phyloP scores from a whole-genome alignment of 2,888 invertebrate species.

The Latrodectus hesperus region DNA sequence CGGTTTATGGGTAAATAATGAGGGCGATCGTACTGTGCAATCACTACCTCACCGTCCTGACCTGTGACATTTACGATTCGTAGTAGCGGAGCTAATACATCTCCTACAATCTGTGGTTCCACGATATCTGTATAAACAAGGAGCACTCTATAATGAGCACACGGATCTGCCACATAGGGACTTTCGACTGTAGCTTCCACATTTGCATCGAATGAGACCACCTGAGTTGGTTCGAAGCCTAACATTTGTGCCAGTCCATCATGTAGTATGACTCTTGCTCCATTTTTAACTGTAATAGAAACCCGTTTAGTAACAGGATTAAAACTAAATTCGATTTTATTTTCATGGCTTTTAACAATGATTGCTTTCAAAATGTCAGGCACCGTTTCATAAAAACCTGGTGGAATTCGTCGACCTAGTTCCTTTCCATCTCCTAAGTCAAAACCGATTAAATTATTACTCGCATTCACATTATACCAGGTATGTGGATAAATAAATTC shows the following conservation, averaged over 20 bases:
- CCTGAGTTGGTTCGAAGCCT: too few species aligned
- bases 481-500: constrained; percentile 70
- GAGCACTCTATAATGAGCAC: neutral
- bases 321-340: constrained; percentile 13
- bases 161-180: constrained; percentile 7
- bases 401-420: neutral
- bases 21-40: neutral
- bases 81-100: constrained; percentile 7
- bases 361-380: neutral
- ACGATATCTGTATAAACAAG: constrained; percentile 10
- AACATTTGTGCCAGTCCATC: too few species aligned
- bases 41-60: constrained; percentile 4
- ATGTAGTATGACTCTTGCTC: too few species aligned
- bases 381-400: constrained; percentile 20
- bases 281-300: neutral
- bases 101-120: constrained; percentile 16
- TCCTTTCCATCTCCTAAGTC: constrained; percentile 8
- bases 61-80: neutral
- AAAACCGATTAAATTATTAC: constrained; percentile 12
- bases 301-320: constrained; percentile 9
- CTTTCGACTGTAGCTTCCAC: neutral
- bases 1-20: neutral
- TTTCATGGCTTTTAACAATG: neutral
- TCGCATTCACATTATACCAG: constrained; percentile 25
- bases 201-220: neutral